Percentiles rank a stretch among this genome's conserved stretches.
phyloP scores from a whole-genome alignment of 2,797 vertebrate genomes.

The Thripadectes ignobilis region DNA sequence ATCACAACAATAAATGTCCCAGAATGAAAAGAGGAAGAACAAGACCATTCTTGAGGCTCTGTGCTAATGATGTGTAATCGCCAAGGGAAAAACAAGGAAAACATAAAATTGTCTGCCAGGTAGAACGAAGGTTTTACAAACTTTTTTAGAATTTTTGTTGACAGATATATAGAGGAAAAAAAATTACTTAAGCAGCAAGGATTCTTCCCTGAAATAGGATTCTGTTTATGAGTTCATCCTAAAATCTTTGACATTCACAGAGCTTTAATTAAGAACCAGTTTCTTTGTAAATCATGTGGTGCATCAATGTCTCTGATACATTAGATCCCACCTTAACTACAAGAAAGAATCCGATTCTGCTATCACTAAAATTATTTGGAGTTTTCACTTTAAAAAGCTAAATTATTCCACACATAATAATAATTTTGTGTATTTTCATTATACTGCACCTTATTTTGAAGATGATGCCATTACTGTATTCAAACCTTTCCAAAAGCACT shows the following conservation, averaged over 20 bases:
- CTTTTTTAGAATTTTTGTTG: background rate
- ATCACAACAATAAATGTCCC: background rate
- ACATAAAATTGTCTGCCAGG: background rate
- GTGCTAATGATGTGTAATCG: background rate
- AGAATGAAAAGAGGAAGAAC: background rate
- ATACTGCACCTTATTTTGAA: background rate
- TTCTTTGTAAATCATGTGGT: background rate
- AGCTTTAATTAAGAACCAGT: background rate
- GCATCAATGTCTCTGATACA: background rate
- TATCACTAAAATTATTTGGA: background rate
- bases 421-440: background rate
- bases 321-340: background rate
- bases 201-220: background rate
- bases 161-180: background rate
- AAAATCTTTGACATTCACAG: background rate
- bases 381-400: background rate
- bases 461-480: background rate
- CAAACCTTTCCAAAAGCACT: background rate
- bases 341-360: background rate
- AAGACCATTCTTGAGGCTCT: background rate
- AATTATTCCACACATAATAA: background rate
- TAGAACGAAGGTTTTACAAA: background rate
- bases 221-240: background rate
- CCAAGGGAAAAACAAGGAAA: background rate
- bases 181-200: background rate